phyloP scores from a whole-genome alignment of 1,140 invertebrate genomes.

The Episyrphus balteatus region DNA sequence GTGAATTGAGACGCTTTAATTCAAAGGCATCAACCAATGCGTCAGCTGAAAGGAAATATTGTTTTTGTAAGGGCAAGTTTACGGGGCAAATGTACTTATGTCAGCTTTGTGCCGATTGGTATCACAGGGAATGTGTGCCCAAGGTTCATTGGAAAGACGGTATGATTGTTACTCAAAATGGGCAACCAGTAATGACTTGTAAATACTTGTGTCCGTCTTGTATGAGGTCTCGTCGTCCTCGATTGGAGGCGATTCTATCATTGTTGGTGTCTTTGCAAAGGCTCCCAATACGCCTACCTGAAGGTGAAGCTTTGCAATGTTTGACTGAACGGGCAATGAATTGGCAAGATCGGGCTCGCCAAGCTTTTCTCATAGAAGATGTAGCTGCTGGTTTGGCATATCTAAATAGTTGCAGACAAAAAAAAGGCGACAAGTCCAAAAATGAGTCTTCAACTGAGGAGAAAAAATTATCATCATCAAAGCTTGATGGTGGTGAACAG shows the following conservation, averaged over 20 bases:
- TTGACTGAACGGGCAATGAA: slow-evolving; percentile 63
- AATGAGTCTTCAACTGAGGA: slow-evolving; percentile 29
- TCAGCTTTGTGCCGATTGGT: slow-evolving; percentile 84
- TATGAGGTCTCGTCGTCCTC: slow-evolving; percentile 63
- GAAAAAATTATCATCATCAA: slow-evolving; percentile 15
- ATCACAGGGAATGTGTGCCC: slow-evolving; percentile 51
- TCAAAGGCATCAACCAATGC: slow-evolving; percentile 13
- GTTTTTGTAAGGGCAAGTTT: slow-evolving; percentile 40
- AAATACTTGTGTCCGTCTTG: slow-evolving; percentile 76
- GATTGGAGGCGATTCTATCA: slow-evolving; percentile 67
- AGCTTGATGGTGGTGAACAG: too few species aligned
- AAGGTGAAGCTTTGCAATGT: slow-evolving; percentile 81
- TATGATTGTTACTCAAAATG: slow-evolving; percentile 27
- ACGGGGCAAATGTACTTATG: slow-evolving; percentile 74
- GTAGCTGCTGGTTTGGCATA: slow-evolving; percentile 35
- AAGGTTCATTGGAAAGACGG: slow-evolving; percentile 12
- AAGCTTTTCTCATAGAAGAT: slow-evolving; percentile 55
- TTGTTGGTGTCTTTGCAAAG: slow-evolving; percentile 71
- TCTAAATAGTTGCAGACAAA: neutral
- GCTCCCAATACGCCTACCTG: slow-evolving; percentile 64
- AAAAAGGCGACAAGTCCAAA: slow-evolving; percentile 13
- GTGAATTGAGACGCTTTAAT: slow-evolving; percentile 42
- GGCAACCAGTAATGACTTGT: slow-evolving; percentile 41
- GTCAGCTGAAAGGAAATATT: slow-evolving; percentile 18
- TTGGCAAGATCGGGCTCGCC: slow-evolving; percentile 63